phyloP scores from a whole-genome alignment of 2,888 invertebrate genomes.

The Lordiphosa fenestrarum region DNA sequence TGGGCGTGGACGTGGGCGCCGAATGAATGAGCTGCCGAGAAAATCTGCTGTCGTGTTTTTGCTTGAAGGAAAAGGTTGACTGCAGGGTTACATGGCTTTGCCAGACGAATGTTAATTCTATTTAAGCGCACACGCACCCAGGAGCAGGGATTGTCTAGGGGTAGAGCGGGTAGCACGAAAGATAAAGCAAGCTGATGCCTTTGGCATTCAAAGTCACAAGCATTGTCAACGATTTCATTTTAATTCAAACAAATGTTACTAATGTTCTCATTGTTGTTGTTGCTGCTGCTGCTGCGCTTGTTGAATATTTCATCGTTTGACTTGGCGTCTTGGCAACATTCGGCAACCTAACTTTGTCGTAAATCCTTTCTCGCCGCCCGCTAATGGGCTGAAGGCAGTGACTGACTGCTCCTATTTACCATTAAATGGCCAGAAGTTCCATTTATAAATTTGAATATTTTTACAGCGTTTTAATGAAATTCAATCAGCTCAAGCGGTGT shows the following conservation, averaged over 20 bases:
- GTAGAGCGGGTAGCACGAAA: constrained; percentile 6
- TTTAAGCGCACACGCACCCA: constrained; percentile 52
- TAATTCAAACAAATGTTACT: constrained; percentile 73
- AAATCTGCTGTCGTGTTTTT: constrained; percentile 70
- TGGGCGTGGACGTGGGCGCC: constrained; percentile 17
- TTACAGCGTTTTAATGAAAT: constrained; percentile 32
- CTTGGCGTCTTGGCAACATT: constrained; percentile 70
- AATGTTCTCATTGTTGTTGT: constrained; percentile 68
- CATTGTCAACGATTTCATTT: constrained; percentile 74
- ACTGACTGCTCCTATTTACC: neutral
- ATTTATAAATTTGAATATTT: constrained; percentile 30
- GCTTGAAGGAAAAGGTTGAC: constrained; percentile 57
- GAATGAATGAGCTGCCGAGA: constrained; percentile 72
- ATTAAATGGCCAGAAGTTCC: neutral
- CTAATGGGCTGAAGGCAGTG: constrained; percentile 32
- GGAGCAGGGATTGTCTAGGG: constrained; percentile 2
- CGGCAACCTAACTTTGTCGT: constrained; percentile 59
- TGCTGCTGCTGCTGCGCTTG: constrained; percentile 49
- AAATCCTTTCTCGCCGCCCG: constrained; percentile 61
- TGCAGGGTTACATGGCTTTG: constrained; percentile 46
- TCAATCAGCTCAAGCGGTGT: constrained; percentile 18
- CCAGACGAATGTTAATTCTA: constrained; percentile 74
- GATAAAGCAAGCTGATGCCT: constrained; percentile 40
- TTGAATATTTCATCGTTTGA: constrained; percentile 74
- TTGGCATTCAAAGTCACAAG: constrained; percentile 67